Percentiles rank a stretch among this genome's conserved stretches.
Evolutionary conservation across 2,797 vertebrate genomes (phyloP).

Genomic region (Lepidocolaptes lacrymiger): DNA sequence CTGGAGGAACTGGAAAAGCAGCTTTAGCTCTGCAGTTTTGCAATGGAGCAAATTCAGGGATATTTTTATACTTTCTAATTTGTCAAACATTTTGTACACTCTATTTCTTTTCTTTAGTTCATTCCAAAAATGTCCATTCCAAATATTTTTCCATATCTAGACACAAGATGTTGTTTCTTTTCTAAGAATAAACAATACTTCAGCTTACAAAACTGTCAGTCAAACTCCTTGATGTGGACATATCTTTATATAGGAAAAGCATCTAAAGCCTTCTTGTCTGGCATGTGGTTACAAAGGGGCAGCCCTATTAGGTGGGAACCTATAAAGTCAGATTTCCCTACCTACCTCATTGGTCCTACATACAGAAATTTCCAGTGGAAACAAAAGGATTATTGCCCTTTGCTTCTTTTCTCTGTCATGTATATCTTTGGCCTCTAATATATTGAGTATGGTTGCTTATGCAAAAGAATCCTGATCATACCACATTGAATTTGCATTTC

Average conservation of each 20-base stretch:
- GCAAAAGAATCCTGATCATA: neutral
- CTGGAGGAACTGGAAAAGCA: constrained; percentile 28
- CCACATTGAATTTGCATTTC: neutral
- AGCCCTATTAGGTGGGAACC: constrained; percentile 17
- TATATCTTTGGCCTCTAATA: neutral
- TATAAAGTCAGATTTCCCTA: constrained; percentile 31
- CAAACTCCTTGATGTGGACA: constrained; percentile 49
- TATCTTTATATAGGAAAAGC: constrained; percentile 78
- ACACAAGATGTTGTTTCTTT: constrained; percentile 63
- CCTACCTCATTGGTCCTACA: neutral
- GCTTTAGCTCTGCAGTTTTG: constrained; percentile 34
- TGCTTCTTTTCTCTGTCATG: neutral
- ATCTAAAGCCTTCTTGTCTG: constrained; percentile 43
- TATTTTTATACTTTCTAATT: constrained; percentile 66
- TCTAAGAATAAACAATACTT: constrained; percentile 74
- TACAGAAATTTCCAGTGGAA: neutral
- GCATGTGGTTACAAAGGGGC: neutral
- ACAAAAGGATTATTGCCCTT: neutral
- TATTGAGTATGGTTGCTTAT: neutral
- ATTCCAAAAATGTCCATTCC: constrained; percentile 64
- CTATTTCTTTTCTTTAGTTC: constrained; percentile 54
- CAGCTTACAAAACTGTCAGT: constrained; percentile 70
- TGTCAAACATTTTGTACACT: constrained; percentile 57
- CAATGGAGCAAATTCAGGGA: constrained; percentile 33
- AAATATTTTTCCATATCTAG: constrained; percentile 76